Base-by-base conservation (phyloP, 2,888 invertebrate genomes). In the Conops quadrifasciatus region DNA sequence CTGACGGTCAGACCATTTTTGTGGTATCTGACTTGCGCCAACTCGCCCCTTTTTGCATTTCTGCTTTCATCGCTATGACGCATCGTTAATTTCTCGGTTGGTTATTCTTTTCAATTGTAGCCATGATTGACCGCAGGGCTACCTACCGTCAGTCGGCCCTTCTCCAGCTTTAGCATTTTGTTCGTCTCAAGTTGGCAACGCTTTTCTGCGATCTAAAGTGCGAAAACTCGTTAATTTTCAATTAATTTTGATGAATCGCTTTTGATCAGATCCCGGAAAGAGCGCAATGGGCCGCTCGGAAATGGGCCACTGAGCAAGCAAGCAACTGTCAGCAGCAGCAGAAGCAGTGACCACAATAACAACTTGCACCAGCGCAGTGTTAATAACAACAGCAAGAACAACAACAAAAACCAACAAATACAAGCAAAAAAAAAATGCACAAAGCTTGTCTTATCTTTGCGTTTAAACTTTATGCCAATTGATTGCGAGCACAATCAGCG, bases 181-280 rank as follows among this genome's bases (percentile, higher is more conserved):
- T n/a, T n/a, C n/a, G n/a, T n/a, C n/a, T n/a, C n/a, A n/a, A n/a
- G n/a, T n/a, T n/a, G n/a, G n/a, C n/a, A n/a, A n/a, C n/a, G n/a
- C n/a, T n/a, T 56, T 53, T 36, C 56, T n/a, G 60, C 47, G 45
- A 16, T 36, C 53, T 71, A 76, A 76, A 77, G 77, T 77, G 77
- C 77, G 77, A 77, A 76, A 76, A 76, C 77, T 77, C 77, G 77
- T 77, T 76, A 77, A 77, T 76, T 77, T 77, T 77, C 77, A 77
- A 77, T 77, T 77, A 77, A 77, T 76, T 77, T 77, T 77, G 77
- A 77, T 77, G 77, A 76, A 77, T 77, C 76, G 75, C 72, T 73
- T 66, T 60, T 71, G 76, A 76, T 76, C 75, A 76, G 73, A 76
- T 76, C 76, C 71, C n/a, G 70, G 73, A 70, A 74, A 73, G 72